Evolutionary conservation across 1,140 invertebrate species (phyloP), one percentile per base, ranked within the genome.

Genomic region (Microplitis mediator): DNA sequence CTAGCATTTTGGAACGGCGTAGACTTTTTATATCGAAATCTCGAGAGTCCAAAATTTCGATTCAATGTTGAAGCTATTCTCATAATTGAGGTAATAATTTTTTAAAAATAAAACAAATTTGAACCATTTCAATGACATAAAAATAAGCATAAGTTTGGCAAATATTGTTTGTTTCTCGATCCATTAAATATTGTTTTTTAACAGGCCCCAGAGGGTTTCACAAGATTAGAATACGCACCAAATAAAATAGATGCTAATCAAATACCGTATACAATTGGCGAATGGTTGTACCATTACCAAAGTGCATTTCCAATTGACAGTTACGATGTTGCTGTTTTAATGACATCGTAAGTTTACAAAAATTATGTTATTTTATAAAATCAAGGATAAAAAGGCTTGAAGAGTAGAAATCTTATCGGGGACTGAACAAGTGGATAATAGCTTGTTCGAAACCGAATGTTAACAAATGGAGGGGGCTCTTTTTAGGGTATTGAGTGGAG

Each of bases 21-120:
- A 3, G 76, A 77, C 52, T 11, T 73, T 13, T 56, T 50, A 61
- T 77, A 71, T 14, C 64, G 76, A 8, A 13, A n/a, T 36, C 63
- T 77, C 2, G 39, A 56, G 4, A 31, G 54, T 39, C 76, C 76
- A 2, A 52, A 62, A 50, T 61, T 74, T 6, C 62, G 71, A 39
- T 51, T 77, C 3, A 74, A 77, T 45, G 73, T 77, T 23, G 70
- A 74, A 51, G 76, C 70, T 13, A 68, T 77, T 14, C n/a, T 77
- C 35, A 71, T 77, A 16, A 23, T 70, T 9, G 39, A 69, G 69
- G 76, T 77, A 69, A 56, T 8, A 4, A 58, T 31, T 9, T 4
- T 58, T 32, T 8, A 58, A 58, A 6, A 58, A 3, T 9, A 16
- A 58, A 8, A 58, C 6, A 23, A 58, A 4, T n/a, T n/a, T n/a